Conservation (phyloP, 1,140 invertebrate species). For the Cotesia chilonis region DNA sequence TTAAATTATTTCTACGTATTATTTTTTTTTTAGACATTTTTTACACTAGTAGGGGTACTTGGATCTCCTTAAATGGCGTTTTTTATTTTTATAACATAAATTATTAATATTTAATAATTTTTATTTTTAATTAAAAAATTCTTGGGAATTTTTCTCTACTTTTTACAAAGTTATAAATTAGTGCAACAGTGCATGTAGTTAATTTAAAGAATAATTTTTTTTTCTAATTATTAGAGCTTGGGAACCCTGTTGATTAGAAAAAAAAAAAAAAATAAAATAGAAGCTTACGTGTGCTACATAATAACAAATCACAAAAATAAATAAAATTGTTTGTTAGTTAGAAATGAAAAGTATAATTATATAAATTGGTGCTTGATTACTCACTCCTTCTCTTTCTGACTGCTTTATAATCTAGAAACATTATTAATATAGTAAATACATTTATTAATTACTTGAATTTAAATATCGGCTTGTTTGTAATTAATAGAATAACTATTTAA, state of each 20-base stretch:
- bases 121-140: constrained; percentile 14
- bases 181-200: background rate
- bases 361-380: constrained; percentile 63
- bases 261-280: background rate
- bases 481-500: constrained; percentile 7
- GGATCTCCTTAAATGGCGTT: no score
- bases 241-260: background rate
- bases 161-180: background rate
- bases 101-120: background rate
- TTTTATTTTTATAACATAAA: background rate
- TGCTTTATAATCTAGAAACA: constrained; percentile 55
- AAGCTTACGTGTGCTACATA: constrained; percentile 26
- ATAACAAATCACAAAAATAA: background rate
- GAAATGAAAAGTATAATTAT: constrained; percentile 27
- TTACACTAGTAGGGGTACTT: no score
- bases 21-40: no score
- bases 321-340: constrained; percentile 23
- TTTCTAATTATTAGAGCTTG: background rate
- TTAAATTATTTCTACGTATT: no score
- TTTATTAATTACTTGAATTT: constrained; percentile 13
- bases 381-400: constrained; percentile 68
- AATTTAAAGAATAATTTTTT: background rate
- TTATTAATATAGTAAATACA: constrained; percentile 49
- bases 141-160: background rate
- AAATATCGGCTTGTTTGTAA: constrained; percentile 8